Conservation (phyloP, 2,888 invertebrate genomes). For the Cremastinae sp. region DNA sequence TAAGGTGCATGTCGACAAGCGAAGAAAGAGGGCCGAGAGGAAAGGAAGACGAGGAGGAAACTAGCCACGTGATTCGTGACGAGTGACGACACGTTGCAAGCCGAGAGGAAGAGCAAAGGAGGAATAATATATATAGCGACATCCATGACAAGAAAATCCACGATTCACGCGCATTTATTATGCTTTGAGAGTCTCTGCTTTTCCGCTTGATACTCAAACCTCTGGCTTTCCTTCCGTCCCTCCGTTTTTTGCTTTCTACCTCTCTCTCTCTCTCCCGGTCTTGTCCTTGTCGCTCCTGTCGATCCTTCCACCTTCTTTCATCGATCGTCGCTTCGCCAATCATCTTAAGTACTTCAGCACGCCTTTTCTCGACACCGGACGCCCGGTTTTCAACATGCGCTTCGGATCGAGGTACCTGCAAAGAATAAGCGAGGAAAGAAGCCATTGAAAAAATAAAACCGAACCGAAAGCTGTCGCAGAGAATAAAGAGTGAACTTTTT, state of each 20-base stretch:
- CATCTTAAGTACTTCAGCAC: constrained; percentile 67
- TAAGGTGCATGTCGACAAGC: too few species aligned
- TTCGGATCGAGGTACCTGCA: constrained; percentile 33
- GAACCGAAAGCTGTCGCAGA: constrained; percentile 50
- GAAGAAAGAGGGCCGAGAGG: constrained; percentile 40
- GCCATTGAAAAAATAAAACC: constrained; percentile 25
- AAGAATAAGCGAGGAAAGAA: constrained; percentile 32
- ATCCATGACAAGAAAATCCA: constrained; percentile 60
- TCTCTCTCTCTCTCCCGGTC: constrained; percentile 16
- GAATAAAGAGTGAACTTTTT: constrained; percentile 46
- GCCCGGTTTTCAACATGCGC: constrained; percentile 54
- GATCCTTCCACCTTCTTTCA: too few species aligned
- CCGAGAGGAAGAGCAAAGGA: constrained; percentile 33
- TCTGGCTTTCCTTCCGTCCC: constrained; percentile 19
- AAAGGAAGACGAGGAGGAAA: constrained; percentile 29
- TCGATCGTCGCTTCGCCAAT: constrained; percentile 59
- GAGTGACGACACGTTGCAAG: too few species aligned
- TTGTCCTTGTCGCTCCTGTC: too few species aligned
- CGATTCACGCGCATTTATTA: constrained; percentile 60
- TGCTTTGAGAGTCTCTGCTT: constrained; percentile 64
- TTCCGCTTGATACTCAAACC: constrained; percentile 33
- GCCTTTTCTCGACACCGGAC: constrained; percentile 55
- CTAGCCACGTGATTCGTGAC: constrained; percentile 35
- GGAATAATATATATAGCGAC: constrained; percentile 69
- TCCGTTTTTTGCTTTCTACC: too few species aligned